These are phyloP conservation scores for Naso thynnoides DNA, from an alignment of 2,797 vertebrate genomes.

Conservation along the genomic window DNA sequence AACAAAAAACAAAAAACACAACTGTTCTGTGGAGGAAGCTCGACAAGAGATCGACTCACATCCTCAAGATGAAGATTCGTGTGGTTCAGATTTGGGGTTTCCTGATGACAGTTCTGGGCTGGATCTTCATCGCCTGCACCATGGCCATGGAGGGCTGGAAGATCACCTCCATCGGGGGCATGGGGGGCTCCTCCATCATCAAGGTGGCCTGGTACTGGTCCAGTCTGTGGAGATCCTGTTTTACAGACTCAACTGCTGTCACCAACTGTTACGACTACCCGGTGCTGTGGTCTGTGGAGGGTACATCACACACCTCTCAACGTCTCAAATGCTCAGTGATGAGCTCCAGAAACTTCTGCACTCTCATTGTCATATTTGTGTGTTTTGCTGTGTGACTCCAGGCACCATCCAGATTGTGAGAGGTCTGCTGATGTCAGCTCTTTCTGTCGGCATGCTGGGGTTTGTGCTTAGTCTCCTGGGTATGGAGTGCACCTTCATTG, in stretches of 20 bases:
- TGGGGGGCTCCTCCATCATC: constrained; percentile 87
- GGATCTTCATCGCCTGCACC: constrained; percentile 94
- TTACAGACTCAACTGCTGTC: constrained; percentile 91
- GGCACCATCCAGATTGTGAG: constrained; percentile 85
- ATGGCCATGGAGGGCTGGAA: constrained; percentile 98
- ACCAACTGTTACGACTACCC: constrained; percentile 95
- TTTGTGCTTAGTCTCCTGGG: constrained; percentile 85
- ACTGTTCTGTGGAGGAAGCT: neutral
- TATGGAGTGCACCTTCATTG: constrained; percentile 88
- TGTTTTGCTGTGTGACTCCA: constrained; percentile 49
- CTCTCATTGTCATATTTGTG: neutral
- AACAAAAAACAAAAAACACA: neutral
- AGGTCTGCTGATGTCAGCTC: constrained; percentile 82
- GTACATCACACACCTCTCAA: constrained; percentile 78
- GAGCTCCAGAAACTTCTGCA: neutral
- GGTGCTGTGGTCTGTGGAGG: constrained; percentile 92
- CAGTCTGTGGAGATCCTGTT: constrained; percentile 95
- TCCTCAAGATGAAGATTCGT: constrained; percentile 85
- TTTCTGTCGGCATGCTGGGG: constrained; percentile 83
- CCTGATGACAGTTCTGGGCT: constrained; percentile 89
- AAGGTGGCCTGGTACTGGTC: constrained; percentile 95
- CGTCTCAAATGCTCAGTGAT: neutral
- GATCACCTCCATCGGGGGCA: constrained; percentile 90
- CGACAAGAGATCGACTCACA: neutral
- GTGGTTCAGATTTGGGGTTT: constrained; percentile 93